Conservation (phyloP, 2,888 invertebrate genomes). For the Chorisops tibialis region DNA sequence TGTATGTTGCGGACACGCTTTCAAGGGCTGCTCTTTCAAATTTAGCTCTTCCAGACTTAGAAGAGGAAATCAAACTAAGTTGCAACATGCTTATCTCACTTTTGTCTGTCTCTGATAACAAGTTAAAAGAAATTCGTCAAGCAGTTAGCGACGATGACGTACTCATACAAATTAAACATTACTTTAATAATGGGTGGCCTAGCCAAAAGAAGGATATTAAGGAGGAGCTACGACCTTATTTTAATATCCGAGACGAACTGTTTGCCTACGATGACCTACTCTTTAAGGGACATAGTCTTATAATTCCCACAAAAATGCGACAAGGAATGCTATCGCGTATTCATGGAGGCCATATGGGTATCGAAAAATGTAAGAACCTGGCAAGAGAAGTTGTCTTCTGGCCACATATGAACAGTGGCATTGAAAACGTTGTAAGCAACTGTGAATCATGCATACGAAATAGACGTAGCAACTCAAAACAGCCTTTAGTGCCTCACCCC, state of each 20-base stretch:
- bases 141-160: neutral
- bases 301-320: slow-evolving; percentile 22
- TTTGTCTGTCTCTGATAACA: slow-evolving; percentile 4
- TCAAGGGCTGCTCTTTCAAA: slow-evolving; percentile 37
- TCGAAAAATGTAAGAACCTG: slow-evolving; percentile 21
- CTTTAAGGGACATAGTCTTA: slow-evolving; percentile 23
- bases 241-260: slow-evolving; percentile 15
- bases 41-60: slow-evolving; percentile 5
- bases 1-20: slow-evolving; percentile 41
- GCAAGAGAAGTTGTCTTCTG: slow-evolving; percentile 23
- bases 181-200: slow-evolving; percentile 24
- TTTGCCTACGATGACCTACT: slow-evolving; percentile 26
- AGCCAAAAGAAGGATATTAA: slow-evolving; percentile 7
- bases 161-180: slow-evolving; percentile 21
- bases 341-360: slow-evolving; percentile 31
- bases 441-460: too few species aligned
- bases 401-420: too few species aligned
- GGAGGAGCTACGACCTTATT: neutral
- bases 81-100: slow-evolving; percentile 14
- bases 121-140: slow-evolving; percentile 10
- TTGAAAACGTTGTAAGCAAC: too few species aligned
- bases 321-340: slow-evolving; percentile 25
- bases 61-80: neutral
- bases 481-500: too few species aligned
- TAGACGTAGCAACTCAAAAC: too few species aligned